Conservation (phyloP, 2,113 vertebrate genomes). For the Pipa parva region DNA sequence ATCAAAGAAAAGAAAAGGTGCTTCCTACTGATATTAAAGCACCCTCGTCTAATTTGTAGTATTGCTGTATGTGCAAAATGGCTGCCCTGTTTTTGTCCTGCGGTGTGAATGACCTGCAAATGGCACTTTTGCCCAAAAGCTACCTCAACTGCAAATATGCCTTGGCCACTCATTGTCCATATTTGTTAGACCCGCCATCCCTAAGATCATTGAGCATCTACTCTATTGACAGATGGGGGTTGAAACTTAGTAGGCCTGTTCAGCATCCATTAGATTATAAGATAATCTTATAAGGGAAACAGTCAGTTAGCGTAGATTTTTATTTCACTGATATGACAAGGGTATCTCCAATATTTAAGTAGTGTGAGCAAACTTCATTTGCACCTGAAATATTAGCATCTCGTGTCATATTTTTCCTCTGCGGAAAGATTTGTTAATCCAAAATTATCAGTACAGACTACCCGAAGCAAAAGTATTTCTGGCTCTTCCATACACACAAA, state of each 20-base stretch:
- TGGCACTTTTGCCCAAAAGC: neutral
- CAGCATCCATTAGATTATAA: too few species aligned
- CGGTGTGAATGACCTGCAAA: neutral
- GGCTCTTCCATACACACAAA: constrained; percentile 31
- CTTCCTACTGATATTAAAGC: neutral
- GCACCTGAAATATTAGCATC: neutral
- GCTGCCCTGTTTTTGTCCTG: neutral
- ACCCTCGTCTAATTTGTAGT: neutral
- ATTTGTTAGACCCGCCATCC: neutral
- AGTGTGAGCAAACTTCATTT: neutral
- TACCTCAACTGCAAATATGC: neutral
- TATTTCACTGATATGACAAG: neutral
- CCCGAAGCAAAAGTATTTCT: constrained; percentile 13
- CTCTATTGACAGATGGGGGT: too few species aligned
- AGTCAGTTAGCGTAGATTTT: too few species aligned
- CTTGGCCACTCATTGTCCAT: neutral
- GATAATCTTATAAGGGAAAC: too few species aligned
- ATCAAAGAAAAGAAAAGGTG: constrained; percentile 5
- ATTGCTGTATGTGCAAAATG: neutral
- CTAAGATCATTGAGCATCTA: too few species aligned
- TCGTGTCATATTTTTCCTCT: neutral
- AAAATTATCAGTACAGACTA: constrained; percentile 20
- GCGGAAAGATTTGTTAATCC: constrained; percentile 40
- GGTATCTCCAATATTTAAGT: neutral
- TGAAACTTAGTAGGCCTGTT: too few species aligned